Conservation (phyloP, 2,888 invertebrate species). For the Ophraella communa region DNA sequence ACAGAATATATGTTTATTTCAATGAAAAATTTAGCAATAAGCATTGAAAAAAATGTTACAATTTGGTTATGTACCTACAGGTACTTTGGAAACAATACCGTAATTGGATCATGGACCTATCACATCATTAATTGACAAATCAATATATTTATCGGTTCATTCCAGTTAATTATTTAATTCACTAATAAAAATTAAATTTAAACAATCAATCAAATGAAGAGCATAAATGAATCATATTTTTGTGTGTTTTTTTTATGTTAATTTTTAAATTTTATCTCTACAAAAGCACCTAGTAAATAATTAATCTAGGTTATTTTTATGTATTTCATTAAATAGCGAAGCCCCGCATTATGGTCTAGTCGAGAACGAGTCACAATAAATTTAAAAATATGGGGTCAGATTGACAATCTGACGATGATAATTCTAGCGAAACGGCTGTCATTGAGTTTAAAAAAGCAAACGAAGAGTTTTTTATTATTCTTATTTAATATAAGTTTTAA, state of each 20-base stretch:
- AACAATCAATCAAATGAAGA: neutral
- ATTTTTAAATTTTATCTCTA: neutral
- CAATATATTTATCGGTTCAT: no score
- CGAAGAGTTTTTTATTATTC: no score
- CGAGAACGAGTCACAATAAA: no score
- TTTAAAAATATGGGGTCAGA: no score
- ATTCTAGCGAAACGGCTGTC: no score
- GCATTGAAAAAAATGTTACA: neutral
- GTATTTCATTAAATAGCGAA: neutral
- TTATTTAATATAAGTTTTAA: no score
- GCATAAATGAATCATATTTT: neutral
- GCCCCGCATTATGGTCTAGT: no score
- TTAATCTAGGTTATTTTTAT: neutral
- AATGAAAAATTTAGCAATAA: neutral
- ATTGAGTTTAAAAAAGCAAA: no score
- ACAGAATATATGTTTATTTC: neutral
- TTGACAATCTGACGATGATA: no score
- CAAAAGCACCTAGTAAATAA: neutral
- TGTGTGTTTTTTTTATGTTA: neutral
- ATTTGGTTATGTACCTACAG: neutral
- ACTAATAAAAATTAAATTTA: neutral
- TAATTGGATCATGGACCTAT: neutral
- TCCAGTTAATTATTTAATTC: neutral
- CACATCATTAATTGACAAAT: no score
- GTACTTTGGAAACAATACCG: neutral